Percentiles rank a stretch among this genome's conserved stretches.
phyloP scores from a whole-genome alignment of 2,888 invertebrate species.

The Drosophila setosimentum region DNA sequence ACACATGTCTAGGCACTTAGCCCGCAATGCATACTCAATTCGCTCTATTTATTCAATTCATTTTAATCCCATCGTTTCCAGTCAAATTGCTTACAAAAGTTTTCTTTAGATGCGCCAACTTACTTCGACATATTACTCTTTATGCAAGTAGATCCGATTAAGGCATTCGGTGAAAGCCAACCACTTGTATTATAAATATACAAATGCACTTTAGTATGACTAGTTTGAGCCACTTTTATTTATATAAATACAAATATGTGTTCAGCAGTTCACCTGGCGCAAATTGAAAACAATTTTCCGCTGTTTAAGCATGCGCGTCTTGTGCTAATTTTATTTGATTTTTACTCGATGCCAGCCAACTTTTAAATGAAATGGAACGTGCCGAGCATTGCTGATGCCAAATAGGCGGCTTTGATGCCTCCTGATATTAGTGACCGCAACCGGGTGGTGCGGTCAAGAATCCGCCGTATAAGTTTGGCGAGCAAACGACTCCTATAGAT shows the following conservation, averaged over 20 bases:
- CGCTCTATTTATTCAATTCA: not conserved
- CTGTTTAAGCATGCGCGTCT: conserved; percentile 52
- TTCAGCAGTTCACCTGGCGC: conserved; percentile 28
- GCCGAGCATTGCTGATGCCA: conserved; percentile 49
- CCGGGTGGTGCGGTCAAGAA: conserved; percentile 28
- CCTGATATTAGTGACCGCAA: conserved; percentile 38
- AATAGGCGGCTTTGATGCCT: not conserved
- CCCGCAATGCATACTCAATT: not conserved
- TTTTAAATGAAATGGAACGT: conserved; percentile 74
- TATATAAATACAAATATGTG: not conserved
- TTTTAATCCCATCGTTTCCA: conserved; percentile 1
- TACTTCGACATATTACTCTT: conserved; percentile 5
- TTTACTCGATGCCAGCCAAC: conserved; percentile 54
- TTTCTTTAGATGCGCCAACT: conserved; percentile 24
- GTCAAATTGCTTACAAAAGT: conserved; percentile 15
- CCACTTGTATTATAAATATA: not conserved
- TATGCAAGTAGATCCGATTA: conserved; percentile 30
- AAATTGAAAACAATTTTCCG: conserved; percentile 70
- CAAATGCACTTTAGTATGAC: not conserved
- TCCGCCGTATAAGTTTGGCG: conserved; percentile 52
- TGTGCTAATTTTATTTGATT: conserved; percentile 73
- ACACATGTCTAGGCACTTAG: not conserved
- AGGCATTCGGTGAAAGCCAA: not conserved
- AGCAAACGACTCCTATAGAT: conserved; percentile 15
- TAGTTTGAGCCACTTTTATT: not conserved